Base-by-base conservation (phyloP, 1,140 invertebrate genomes). In the Cataglyphis hispanica region DNA sequence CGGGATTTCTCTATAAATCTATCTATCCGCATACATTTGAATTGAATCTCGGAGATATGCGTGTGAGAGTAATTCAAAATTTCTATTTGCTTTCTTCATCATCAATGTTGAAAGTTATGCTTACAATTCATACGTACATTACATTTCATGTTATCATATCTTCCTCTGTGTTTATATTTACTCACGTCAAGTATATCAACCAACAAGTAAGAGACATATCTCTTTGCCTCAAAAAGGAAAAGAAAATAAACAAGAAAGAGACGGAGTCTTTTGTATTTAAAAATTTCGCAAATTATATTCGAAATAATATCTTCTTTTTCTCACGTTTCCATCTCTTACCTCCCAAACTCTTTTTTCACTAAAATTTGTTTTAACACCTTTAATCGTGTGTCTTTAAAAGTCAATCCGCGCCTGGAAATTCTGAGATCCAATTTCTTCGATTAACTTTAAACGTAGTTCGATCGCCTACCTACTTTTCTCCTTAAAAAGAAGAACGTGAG, bases 41-140 rank as follows among this genome's bases (percentile, higher is more conserved):
- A 16, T 74, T 22, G 67, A 74, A 72, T 60, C 53, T 61, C 78
- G 19, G 0, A 16, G 5, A 72, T 74, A 46, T 60, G 11, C 13
- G 7, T 60, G 53, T 34, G 27, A 22, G 27, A 63, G 10, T 74
- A 83, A 60, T 61, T 83, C 67, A 46, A 74, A 81, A 83, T 83
- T 46, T 60, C 7, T 31, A 74, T 74, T 74, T 83, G 22, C 40
- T 8, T 74, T 83, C 27, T 25, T 72, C 13, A 74, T 34, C 53
- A 58, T 4, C 66, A 43, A 83, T 53, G 72, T 60, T 43, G 37
- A 43, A 83, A 83, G 25, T 83, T 46, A 60, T 34, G 53, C 37
- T 83, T 60, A 40, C 67, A 61, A 27, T 34, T 83, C 37, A 34
- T 25, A 34, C 25, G 8, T 60, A 72, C 67, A 10, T 78, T 69